Evolutionary conservation across 2,888 invertebrate genomes (phyloP).

Genomic region (Orthosia gracilis): DNA sequence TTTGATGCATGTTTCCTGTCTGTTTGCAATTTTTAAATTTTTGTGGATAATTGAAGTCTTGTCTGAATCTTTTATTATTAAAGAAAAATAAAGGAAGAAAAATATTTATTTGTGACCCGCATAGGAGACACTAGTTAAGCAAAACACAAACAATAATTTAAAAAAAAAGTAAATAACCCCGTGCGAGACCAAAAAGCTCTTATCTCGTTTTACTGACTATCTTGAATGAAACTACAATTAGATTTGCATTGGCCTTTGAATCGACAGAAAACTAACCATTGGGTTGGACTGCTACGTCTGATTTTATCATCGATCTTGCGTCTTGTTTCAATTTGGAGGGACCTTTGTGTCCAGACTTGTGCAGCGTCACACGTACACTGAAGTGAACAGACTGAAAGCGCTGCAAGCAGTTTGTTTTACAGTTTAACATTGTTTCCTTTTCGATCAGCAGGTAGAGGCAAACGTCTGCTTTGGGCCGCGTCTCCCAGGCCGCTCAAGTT

Average conservation of each 20-base stretch:
- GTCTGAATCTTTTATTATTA: too few relatives aligned
- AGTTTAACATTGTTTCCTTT: slow-evolving; percentile 88
- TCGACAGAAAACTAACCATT: slow-evolving; percentile 31
- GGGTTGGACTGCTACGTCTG: slow-evolving; percentile 65
- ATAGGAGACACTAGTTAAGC: too few relatives aligned
- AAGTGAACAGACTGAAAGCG: slow-evolving; percentile 71
- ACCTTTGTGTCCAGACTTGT: slow-evolving; percentile 72
- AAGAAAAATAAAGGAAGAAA: too few relatives aligned
- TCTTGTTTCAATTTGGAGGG: slow-evolving; percentile 64
- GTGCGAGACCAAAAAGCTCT: too few relatives aligned
- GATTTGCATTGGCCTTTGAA: slow-evolving; percentile 33
- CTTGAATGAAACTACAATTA: slow-evolving; percentile 24
- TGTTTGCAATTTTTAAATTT: slow-evolving; percentile 1
- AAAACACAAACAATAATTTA: too few relatives aligned
- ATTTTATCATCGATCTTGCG: slow-evolving; percentile 59
- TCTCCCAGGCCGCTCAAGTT: slow-evolving; percentile 73
- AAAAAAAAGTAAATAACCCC: too few relatives aligned
- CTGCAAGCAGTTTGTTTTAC: slow-evolving; percentile 84
- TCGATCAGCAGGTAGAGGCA: slow-evolving; percentile 80
- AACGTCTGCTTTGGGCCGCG: slow-evolving; percentile 81
- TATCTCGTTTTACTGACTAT: background rate
- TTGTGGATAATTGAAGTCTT: background rate
- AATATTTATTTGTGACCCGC: too few relatives aligned
- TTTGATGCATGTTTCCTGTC: slow-evolving; percentile 35
- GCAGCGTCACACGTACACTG: slow-evolving; percentile 65